Evolutionary conservation across 2,888 invertebrate genomes (phyloP).

Genomic region (Agriopis marginaria): DNA sequence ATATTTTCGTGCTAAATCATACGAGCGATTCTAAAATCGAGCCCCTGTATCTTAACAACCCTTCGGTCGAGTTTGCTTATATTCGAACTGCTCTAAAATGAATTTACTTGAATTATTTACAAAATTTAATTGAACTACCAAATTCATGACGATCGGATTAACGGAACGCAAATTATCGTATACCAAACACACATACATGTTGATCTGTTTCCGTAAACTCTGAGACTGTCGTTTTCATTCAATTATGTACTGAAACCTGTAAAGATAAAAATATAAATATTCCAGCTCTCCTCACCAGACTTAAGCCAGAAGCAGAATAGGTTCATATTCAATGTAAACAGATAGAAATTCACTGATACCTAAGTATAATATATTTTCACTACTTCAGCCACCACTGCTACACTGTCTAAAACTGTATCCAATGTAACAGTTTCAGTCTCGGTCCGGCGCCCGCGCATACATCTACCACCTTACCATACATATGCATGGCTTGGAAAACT

Average conservation of each 20-base stretch:
- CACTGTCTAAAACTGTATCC: constrained; percentile 29
- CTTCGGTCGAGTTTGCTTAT: too few relatives aligned
- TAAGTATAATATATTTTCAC: constrained; percentile 3
- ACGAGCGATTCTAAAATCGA: too few relatives aligned
- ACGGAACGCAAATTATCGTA: too few relatives aligned
- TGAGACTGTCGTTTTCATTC: too few relatives aligned
- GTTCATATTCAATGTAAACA: constrained; percentile 7
- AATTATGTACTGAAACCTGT: background rate
- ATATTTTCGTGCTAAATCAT: too few relatives aligned
- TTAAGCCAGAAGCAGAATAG: constrained; percentile 17
- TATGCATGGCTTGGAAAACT: constrained; percentile 76
- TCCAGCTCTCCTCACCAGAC: constrained; percentile 7
- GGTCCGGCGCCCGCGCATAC: constrained; percentile 65
- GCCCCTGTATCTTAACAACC: too few relatives aligned
- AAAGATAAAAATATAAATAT: constrained; percentile 1
- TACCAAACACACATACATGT: too few relatives aligned
- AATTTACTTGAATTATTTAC: too few relatives aligned
- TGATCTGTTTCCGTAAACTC: too few relatives aligned
- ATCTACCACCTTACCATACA: constrained; percentile 58
- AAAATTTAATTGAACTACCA: too few relatives aligned
- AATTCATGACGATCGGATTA: too few relatives aligned
- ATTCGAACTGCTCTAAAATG: too few relatives aligned
- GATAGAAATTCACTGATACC: constrained; percentile 13
- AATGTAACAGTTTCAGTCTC: constrained; percentile 51
- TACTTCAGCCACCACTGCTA: constrained; percentile 1